Percentiles rank a stretch among this genome's conserved stretches.
phyloP scores from a whole-genome alignment of 2,888 invertebrate genomes.

The Ormia ochracea region DNA sequence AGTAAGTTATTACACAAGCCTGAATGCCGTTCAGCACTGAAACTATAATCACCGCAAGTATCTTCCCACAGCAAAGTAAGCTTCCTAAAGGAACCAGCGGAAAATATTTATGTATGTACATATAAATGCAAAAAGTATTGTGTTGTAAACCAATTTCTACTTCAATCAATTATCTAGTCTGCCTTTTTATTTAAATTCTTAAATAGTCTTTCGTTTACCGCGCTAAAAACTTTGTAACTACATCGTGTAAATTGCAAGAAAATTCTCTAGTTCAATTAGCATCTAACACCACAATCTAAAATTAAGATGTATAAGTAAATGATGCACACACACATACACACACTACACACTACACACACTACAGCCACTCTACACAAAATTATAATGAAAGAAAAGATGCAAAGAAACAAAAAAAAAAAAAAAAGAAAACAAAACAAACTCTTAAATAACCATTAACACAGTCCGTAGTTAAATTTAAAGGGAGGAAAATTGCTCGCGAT shows the following conservation, averaged over 20 bases:
- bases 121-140: too few relatives aligned
- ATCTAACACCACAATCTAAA: constrained; percentile 30
- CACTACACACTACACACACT: constrained; percentile 1
- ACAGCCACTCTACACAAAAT: background rate
- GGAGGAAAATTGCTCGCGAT: background rate
- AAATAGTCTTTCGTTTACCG: background rate
- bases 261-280: constrained; percentile 44
- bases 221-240: background rate
- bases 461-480: background rate
- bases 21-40: too few relatives aligned
- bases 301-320: constrained; percentile 40
- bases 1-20: too few relatives aligned
- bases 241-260: background rate
- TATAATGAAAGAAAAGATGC: background rate
- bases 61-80: too few relatives aligned
- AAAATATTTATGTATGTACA: too few relatives aligned
- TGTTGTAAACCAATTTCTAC: too few relatives aligned
- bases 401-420: too few relatives aligned
- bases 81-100: too few relatives aligned
- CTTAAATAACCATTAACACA: background rate
- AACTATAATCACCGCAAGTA: too few relatives aligned
- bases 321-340: background rate
- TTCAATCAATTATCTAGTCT: too few relatives aligned
- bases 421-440: background rate
- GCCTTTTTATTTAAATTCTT: too few relatives aligned